Percentiles rank a stretch among this genome's conserved stretches.
phyloP scores from a whole-genome alignment of 1,140 invertebrate genomes.

The Coenobita brevimanus region DNA sequence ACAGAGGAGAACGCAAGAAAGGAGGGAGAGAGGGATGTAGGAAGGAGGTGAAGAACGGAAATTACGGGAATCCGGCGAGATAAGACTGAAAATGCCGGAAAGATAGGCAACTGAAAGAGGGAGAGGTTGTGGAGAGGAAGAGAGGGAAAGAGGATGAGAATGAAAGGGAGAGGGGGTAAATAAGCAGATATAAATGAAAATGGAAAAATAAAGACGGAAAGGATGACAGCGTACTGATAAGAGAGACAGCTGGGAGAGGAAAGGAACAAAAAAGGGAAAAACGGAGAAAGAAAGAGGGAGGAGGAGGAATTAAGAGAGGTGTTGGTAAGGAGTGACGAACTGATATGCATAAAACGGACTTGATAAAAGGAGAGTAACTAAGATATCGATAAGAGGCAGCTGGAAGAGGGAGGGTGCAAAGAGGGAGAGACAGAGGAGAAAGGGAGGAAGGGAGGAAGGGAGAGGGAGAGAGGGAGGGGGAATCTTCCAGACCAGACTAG shows the following conservation, averaged over 20 bases:
- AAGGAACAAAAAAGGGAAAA: background rate
- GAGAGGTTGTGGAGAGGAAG: no score
- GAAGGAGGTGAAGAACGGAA: no score
- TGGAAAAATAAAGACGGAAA: background rate
- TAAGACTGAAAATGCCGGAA: no score
- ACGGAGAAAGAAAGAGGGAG: background rate
- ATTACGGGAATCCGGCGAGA: no score
- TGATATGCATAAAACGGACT: no score
- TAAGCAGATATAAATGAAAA: background rate
- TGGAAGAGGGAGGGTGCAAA: background rate
- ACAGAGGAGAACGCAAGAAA: no score
- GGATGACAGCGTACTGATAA: background rate
- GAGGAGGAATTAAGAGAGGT: background rate
- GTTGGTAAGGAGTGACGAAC: no score
- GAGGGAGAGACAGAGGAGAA: background rate
- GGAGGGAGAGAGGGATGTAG: no score
- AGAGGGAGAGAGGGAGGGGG: background rate
- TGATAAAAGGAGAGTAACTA: background rate
- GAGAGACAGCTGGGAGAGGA: background rate
- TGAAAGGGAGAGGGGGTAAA: background rate
- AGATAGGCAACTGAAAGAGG: no score
- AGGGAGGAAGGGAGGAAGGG: background rate
- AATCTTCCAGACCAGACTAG: background rate
- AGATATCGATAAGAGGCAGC: background rate
- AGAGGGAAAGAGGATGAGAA: no score